Evolutionary conservation across 2,888 invertebrate species (phyloP).

Genomic region (Biston stratarius): DNA sequence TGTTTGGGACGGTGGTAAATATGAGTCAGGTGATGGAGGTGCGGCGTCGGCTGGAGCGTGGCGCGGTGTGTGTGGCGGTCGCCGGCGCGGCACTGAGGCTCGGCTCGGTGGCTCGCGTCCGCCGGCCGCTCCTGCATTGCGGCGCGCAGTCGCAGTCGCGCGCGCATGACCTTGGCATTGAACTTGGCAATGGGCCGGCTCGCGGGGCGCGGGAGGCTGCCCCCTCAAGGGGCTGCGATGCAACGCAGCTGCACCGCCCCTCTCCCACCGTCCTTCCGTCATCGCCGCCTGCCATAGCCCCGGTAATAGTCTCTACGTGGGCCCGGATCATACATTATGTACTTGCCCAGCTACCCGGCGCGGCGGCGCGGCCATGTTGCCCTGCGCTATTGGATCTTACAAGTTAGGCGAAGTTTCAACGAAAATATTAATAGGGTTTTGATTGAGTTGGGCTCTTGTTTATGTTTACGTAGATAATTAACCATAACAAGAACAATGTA

Average conservation of each 20-base stretch:
- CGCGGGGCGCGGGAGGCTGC: constrained; percentile 53
- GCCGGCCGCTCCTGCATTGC: constrained; percentile 88
- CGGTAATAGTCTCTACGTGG: constrained; percentile 46
- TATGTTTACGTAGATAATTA: constrained; percentile 7
- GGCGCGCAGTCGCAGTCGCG: constrained; percentile 88
- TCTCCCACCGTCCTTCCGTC: constrained; percentile 70
- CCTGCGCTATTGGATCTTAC: constrained; percentile 54
- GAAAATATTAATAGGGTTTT: constrained; percentile 29
- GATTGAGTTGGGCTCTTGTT: constrained; percentile 21
- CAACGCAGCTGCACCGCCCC: constrained; percentile 83
- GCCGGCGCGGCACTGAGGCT: constrained; percentile 79
- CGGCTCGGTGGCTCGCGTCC: constrained; percentile 67
- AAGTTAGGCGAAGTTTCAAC: constrained; percentile 20
- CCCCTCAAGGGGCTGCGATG: constrained; percentile 66
- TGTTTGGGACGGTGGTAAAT: constrained; percentile 41
- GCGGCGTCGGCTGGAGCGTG: constrained; percentile 53
- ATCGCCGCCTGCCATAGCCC: constrained; percentile 47
- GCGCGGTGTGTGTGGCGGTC: constrained; percentile 71
- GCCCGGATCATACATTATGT: constrained; percentile 51
- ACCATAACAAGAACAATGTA: neutral
- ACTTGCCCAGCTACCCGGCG: constrained; percentile 33
- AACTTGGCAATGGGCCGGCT: constrained; percentile 90
- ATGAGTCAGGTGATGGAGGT: constrained; percentile 62
- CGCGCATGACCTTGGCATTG: constrained; percentile 93
- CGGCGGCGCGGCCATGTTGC: constrained; percentile 46